Conservation (phyloP, 2,113 vertebrate genomes). For the Brienomyrus longianalis region DNA sequence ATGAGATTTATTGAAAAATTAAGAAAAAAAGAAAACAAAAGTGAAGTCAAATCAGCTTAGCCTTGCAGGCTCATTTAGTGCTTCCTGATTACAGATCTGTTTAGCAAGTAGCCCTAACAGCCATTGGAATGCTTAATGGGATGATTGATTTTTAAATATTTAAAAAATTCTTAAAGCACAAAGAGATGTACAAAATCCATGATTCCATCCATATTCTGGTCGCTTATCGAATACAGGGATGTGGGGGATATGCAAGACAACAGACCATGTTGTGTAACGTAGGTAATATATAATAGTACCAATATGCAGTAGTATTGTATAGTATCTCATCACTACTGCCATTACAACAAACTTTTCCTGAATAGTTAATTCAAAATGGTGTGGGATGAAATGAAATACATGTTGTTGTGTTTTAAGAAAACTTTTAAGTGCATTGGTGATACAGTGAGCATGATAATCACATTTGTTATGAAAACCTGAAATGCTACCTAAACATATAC, state of each 20-base stretch:
- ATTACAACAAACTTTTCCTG: not conserved
- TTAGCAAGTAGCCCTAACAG: not conserved
- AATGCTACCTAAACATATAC: not conserved
- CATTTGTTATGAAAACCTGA: not conserved
- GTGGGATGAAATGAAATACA: not conserved
- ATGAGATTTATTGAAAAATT: not conserved
- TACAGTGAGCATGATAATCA: not conserved
- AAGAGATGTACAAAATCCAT: not conserved
- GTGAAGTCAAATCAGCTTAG: not conserved
- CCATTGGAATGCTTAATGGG: not conserved
- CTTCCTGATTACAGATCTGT: not conserved
- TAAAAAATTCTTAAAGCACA: not conserved
- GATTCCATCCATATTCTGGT: not conserved
- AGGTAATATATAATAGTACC: not conserved
- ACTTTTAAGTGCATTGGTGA: not conserved
- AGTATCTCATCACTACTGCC: not conserved
- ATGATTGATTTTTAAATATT: not conserved
- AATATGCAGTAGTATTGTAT: not conserved
- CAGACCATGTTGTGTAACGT: not conserved
- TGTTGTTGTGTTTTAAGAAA: not conserved
- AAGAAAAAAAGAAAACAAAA: not conserved
- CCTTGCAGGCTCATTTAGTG: not conserved
- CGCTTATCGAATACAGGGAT: not conserved
- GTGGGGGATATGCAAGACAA: not conserved
- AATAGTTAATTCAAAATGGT: not conserved